phyloP scores from a whole-genome alignment of 2,113 vertebrate species.

The Pelecanoides urinatrix region DNA sequence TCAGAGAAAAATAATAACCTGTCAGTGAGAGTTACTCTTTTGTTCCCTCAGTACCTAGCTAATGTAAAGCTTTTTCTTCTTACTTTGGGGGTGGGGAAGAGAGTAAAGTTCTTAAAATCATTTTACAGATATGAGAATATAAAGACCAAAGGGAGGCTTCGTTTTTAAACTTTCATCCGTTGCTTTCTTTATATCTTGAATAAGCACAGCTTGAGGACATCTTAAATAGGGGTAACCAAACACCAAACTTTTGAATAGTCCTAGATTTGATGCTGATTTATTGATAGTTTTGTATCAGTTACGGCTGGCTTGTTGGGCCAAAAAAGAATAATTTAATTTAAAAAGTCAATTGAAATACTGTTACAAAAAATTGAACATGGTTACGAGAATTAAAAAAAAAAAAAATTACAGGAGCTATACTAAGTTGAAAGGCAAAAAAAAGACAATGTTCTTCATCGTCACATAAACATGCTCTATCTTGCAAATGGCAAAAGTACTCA shows the following conservation, averaged over 20 bases:
- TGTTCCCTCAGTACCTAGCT: neutral
- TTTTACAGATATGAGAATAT: neutral
- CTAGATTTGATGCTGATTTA: neutral
- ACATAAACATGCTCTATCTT: neutral
- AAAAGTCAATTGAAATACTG: neutral
- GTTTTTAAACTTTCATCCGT: neutral
- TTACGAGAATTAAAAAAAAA: neutral
- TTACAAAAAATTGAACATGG: neutral
- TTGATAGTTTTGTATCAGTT: neutral
- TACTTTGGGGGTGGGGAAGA: neutral
- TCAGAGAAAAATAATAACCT: neutral
- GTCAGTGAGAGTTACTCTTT: neutral
- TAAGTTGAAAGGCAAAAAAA: neutral
- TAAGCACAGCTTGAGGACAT: neutral
- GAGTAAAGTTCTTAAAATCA: neutral
- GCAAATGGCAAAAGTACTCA: neutral
- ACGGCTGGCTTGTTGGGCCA: neutral
- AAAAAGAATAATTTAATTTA: neutral
- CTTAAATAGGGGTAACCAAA: neutral
- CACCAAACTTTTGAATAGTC: neutral
- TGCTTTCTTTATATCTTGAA: neutral
- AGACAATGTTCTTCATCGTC: neutral
- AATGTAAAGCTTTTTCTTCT: neutral
- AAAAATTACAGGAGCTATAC: neutral
- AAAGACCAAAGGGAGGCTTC: neutral